Evolutionary conservation across 2,113 vertebrate genomes (phyloP).

Genomic region (Catharus bicknelli): DNA sequence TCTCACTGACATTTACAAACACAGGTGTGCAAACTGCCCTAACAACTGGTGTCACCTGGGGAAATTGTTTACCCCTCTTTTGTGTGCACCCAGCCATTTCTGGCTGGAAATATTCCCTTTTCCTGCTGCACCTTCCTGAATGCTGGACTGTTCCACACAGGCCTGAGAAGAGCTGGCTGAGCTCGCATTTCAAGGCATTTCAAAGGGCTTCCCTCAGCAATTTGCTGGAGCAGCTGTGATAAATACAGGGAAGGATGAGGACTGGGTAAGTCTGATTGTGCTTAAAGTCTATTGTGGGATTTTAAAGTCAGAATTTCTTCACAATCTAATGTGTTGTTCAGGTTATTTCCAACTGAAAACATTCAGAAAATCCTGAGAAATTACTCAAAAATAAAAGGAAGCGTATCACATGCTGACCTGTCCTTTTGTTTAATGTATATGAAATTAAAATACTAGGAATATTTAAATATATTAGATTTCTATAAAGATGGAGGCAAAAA

Average conservation of each 20-base stretch:
- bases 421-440: background rate
- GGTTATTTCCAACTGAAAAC: background rate
- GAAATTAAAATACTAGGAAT: background rate
- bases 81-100: background rate
- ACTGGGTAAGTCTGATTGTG: background rate
- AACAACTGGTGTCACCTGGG: background rate
- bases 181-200: background rate
- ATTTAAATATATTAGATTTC: background rate
- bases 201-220: background rate
- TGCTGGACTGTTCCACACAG: background rate
- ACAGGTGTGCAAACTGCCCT: background rate
- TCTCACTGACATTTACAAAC: background rate
- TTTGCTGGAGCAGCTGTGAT: background rate
- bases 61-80: background rate
- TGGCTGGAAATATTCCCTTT: background rate
- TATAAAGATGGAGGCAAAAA: background rate
- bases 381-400: background rate
- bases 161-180: background rate
- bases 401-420: background rate
- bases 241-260: background rate
- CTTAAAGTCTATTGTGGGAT: background rate
- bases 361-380: background rate
- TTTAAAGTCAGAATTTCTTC: background rate
- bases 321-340: background rate
- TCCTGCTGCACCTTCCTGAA: background rate